These are phyloP conservation scores for Aphelocoma californica DNA, from an alignment of 2,797 vertebrate species.

Conservation along the genomic window DNA sequence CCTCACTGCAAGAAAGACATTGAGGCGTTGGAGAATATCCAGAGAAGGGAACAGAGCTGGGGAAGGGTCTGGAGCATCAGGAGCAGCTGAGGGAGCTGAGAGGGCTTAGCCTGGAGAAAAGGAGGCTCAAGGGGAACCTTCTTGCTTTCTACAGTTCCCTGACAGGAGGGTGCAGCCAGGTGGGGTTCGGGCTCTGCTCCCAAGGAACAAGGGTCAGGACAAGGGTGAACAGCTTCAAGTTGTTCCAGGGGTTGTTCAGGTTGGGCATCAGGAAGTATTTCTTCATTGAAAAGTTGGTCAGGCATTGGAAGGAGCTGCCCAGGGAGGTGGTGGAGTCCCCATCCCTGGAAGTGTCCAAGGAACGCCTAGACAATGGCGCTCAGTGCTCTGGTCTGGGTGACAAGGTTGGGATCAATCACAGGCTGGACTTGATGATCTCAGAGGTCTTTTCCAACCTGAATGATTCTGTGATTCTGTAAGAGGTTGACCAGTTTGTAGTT, in stretches of 20 bases:
- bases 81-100: background rate
- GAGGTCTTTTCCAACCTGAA: background rate
- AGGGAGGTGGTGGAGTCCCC: background rate
- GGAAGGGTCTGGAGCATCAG: background rate
- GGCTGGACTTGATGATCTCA: background rate
- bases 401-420: rapidly evolving
- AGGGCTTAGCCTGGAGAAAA: background rate
- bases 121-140: background rate
- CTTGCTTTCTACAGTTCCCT: background rate
- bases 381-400: background rate
- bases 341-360: background rate
- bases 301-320: background rate
- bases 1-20: background rate
- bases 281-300: background rate
- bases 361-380: rapidly evolving
- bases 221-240: background rate
- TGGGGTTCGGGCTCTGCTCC: rapidly evolving
- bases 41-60: background rate
- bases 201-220: background rate
- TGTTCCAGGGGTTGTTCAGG: background rate
- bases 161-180: background rate
- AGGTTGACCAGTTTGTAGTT: background rate
- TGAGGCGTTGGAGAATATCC: background rate
- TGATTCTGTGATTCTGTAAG: background rate
- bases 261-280: background rate